A percentile compares a stretch with the other conserved stretches of the same genome.
These are phyloP conservation scores for Gasteruption jaculator DNA, from an alignment of 2,888 invertebrate genomes.

Conservation along the genomic window DNA sequence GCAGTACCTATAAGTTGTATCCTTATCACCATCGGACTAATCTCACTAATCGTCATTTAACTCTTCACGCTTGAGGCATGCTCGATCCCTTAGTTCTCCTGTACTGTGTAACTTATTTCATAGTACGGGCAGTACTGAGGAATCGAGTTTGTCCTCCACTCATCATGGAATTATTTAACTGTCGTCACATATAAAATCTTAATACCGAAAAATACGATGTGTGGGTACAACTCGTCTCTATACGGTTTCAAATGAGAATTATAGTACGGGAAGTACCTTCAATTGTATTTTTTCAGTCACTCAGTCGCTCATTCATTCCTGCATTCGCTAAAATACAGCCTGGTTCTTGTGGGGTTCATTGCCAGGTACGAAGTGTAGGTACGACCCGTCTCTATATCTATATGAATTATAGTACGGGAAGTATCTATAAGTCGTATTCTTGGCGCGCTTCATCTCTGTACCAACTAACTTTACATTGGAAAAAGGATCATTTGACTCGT, in stretches of 20 bases:
- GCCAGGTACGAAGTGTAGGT: constrained; percentile 19
- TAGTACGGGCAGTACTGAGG: constrained; percentile 37
- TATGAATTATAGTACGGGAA: constrained; percentile 28
- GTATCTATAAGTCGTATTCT: constrained; percentile 25
- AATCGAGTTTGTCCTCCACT: constrained; percentile 25
- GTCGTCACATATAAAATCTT: background rate
- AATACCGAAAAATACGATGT: constrained; percentile 7
- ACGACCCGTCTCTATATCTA: constrained; percentile 26
- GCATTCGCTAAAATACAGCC: too few species aligned
- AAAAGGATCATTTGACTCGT: too few species aligned
- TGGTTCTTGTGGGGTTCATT: too few species aligned
- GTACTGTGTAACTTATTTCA: constrained; percentile 31
- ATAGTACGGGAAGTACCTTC: constrained; percentile 31
- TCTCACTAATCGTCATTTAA: too few species aligned
- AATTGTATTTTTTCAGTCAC: background rate
- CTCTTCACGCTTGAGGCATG: constrained; percentile 17
- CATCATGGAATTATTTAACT: constrained; percentile 5
- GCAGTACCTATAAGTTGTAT: constrained; percentile 25
- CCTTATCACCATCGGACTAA: too few species aligned
- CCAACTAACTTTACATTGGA: constrained; percentile 6
- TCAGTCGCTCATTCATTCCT: constrained; percentile 13
- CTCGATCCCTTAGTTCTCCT: constrained; percentile 28
- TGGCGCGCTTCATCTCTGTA: constrained; percentile 9
- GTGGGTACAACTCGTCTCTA: constrained; percentile 27
- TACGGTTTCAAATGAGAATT: constrained; percentile 15